Percentiles rank a stretch among this genome's conserved stretches.
phyloP scores from a whole-genome alignment of 2,113 vertebrate genomes.

The western clawed frog (Xenopus tropicalis) region UCB_Xtro_10.0 CM004449.2:47652001-47652500 shows the following conservation, averaged over 20 bases:
- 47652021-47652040: conserved; percentile 22
- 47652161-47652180: conserved; percentile 17
- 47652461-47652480: too few relatives aligned
- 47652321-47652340: too few relatives aligned
- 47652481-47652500: too few relatives aligned
- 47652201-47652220: conserved; percentile 19
- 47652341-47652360: too few relatives aligned
- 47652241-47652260: conserved; percentile 22
- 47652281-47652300: too few relatives aligned
- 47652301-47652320: too few relatives aligned
- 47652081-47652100: conserved; percentile 31
- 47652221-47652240: conserved; percentile 19
- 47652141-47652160: conserved; percentile 26
- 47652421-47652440: too few relatives aligned
- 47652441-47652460: too few relatives aligned
- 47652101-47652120: conserved; percentile 2
- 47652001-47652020: conserved; percentile 18
- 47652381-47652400: too few relatives aligned
- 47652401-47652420: too few relatives aligned
- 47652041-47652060: conserved; percentile 8
- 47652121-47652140: conserved; percentile 1
- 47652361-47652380: too few relatives aligned
- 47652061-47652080: conserved; percentile 20
- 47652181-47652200: neutral
- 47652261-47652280: conserved; percentile 14